Percentiles rank a stretch among this genome's conserved stretches.
phyloP scores from a whole-genome alignment of 2,888 invertebrate species.

The Enchytraeus crypticus region DNA sequence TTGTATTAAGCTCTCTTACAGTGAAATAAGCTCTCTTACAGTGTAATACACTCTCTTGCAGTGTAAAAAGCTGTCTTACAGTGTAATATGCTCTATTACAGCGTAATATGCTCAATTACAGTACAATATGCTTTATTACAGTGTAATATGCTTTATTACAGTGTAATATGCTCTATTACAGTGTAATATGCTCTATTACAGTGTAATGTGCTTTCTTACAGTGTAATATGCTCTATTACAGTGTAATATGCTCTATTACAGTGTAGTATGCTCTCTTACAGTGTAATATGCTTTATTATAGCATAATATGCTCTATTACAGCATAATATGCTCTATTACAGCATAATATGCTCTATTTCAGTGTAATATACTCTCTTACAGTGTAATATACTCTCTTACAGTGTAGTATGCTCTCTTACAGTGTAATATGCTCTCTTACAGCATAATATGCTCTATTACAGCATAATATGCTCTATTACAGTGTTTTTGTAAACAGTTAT shows the following conservation, averaged over 20 bases:
- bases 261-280: no score
- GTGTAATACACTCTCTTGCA: conserved; percentile 13
- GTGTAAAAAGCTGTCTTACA: conserved; percentile 8
- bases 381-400: no score
- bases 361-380: no score
- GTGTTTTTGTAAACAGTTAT: no score
- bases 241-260: no score
- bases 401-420: no score
- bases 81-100: conserved; percentile 9
- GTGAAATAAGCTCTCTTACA: conserved; percentile 13
- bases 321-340: no score
- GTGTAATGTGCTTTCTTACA: neutral
- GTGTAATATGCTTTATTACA: conserved; percentile 5
- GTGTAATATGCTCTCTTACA: no score
- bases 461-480: no score
- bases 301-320: neutral
- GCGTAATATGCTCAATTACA: conserved; percentile 7
- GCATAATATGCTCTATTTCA: no score
- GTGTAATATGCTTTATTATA: neutral
- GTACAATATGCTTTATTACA: conserved; percentile 6
- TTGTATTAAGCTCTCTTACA: conserved; percentile 15
- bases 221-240: no score
- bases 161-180: conserved; percentile 4
- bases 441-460: no score
- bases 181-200: conserved; percentile 1